Base-by-base conservation (phyloP, 2,113 vertebrate genomes). In the Bothrops jararaca region DNA sequence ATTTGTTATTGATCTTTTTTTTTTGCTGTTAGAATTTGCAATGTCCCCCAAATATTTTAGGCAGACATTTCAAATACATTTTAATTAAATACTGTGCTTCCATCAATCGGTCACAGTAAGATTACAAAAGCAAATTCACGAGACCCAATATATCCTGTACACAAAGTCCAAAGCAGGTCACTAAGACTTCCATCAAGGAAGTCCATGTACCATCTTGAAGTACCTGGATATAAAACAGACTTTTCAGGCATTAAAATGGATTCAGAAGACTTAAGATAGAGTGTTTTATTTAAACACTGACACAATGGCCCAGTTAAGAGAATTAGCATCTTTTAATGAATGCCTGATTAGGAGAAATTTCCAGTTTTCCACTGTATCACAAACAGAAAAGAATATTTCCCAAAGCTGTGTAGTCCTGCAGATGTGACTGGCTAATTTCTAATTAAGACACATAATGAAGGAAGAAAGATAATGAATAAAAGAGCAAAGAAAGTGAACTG, bases 261-360 rank as follows among this genome's bases (percentile, higher is more conserved):
- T 0, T 93, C 86, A 60, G 50, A 3, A 52, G 85, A 34, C 24
- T 87, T 42, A 26, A 91, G 1, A 54, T 56, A 92, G 48, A 92
- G 48, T 90, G 29, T 48, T 90, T 64, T 50, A 22, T 13, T 22
- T 39, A 93, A 90, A 91, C 88, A 94, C 74, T 93, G 92, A 90
- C 90, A 45, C 88, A 85, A 42, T 22, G 85, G 13, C 18, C 88
- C 92, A 91, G 85, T 88, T 94, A 91, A 69, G n/a, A 93, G 91
- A 0, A 18, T 45, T 64, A 94, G 86, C 24, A 94, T 86, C 88
- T 50, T 85, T 95, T 93, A 96, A 85, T 93, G 26, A 22, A 22
- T 69, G 94, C 92, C 92, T 91, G 87, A 91, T 52, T 60, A 88
- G 85, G 57, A 94, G 92, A 93, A 92, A 93, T 95, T 92, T 90